Percentiles rank a stretch among this genome's conserved stretches.
Evolutionary conservation across 2,797 vertebrate species (phyloP).

Genomic region (Rhinatrema bivittatum): DNA sequence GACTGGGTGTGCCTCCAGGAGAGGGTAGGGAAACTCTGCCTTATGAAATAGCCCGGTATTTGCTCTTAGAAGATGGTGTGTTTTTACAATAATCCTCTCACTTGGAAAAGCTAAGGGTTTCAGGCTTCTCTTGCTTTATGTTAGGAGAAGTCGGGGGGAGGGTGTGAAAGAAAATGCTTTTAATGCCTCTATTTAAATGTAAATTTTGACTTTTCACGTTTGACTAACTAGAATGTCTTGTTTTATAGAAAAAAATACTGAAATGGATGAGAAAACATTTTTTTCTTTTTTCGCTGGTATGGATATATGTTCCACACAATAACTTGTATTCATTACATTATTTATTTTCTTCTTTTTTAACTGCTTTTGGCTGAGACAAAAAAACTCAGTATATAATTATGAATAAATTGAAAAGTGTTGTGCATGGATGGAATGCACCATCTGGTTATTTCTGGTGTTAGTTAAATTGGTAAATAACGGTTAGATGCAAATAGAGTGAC

Average conservation of each 20-base stretch:
- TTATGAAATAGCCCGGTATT: no score
- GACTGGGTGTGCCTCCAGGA: no score
- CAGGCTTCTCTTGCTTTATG: conserved; percentile 25
- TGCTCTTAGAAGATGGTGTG: no score
- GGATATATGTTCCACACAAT: conserved; percentile 15
- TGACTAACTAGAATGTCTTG: conserved; percentile 30
- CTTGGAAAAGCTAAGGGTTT: no score
- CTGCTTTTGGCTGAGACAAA: conserved; percentile 20
- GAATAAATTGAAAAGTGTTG: conserved; percentile 9
- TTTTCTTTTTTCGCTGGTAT: conserved; percentile 9
- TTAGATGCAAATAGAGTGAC: no score
- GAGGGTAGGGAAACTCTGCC: no score
- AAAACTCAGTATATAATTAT: conserved; percentile 24
- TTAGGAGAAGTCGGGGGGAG: conserved; percentile 12
- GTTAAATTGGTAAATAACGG: no score
- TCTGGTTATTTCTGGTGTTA: conserved; percentile 40
- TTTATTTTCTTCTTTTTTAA: neutral
- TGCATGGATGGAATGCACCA: conserved; percentile 27
- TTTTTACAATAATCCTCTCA: no score
- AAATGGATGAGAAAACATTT: conserved; percentile 13
- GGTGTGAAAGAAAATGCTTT: fast-evolving
- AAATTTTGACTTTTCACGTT: conserved; percentile 42
- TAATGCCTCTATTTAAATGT: conserved; percentile 45
- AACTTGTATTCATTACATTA: conserved; percentile 12
- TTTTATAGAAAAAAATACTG: conserved; percentile 19